Base-by-base conservation (phyloP, 2,888 invertebrate genomes). In the Nipponacmea schrenckii region DNA sequence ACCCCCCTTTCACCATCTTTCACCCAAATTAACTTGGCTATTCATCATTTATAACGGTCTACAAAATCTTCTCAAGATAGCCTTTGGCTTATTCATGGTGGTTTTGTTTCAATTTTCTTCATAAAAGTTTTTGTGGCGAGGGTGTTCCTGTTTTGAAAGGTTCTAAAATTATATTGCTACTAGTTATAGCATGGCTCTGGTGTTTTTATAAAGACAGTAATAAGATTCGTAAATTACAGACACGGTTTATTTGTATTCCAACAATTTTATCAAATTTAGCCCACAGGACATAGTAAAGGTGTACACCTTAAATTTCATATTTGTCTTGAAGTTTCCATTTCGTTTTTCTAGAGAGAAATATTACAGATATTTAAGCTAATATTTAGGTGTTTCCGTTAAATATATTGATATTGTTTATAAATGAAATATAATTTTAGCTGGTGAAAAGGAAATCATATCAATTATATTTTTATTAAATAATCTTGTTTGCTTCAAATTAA, bases 61-160 rank as follows among this genome's bases (percentile, higher is more conserved):
- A 24, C 20, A 24, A 56, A 56, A 56, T 56, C 56, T 56, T 56
- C 56, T 56, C 24, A 20, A 56, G 56, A 56, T 56, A 56, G 56
- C 56, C 56, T 56, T 56, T 56, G 56, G 56, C 56, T 56, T 56
- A 56, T 56, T 56, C 56, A 56, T 56, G 56, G 56, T 56, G 56
- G 56, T 56, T 56, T 56, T 56, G 56, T 56, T 56, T 56, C 56
- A 56, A 56, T 56, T 56, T 56, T 56, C 56, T 56, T 56, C 56
- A 56, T 56, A 56, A 56, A 56, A 56, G 39, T 56, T 56, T 56
- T 24, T 56, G 56, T 56, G 20, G 56, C 56, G 20, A 24, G 56
- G 56, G 24, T 56, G 56, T 56, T 56, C 24, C 56, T 56, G 56
- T 56, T 56, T 56, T 56, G 56, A 20, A 56, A 56, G 56, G 56